Base-by-base conservation (phyloP, 2,888 invertebrate genomes). In the Parthenolecanium corni region DNA sequence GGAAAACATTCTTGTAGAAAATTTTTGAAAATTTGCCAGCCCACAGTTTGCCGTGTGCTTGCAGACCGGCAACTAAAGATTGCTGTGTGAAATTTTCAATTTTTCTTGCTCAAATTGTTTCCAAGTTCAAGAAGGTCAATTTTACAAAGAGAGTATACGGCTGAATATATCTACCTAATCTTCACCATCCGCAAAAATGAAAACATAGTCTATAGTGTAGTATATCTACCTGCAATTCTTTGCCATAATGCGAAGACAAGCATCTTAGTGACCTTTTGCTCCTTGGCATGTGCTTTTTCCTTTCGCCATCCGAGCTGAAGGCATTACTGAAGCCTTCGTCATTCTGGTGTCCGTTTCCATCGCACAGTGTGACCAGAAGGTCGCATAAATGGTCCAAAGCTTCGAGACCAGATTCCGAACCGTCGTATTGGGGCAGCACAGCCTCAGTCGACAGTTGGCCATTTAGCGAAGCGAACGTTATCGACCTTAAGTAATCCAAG, bases 381-480 rank as follows among this genome's bases (percentile, higher is more conserved):
- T 52, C 62, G 52, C 36, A 52, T 5, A 62, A 40, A 42, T 62
- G 52, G 44, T 62, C 62, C 40, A 62, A 52, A 1, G 44, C 44
- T 24, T 62, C 62, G 52, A 62, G 52, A 14, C 62, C 62, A 38
- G 38, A 23, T 40, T 49, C 61, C 49, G 61, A 38, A 23, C 52
- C 61, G 36, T 61, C 61, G 47, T 61, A 51, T 16, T 49, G 40
- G 0, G 49, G 40, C 20, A 61, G 40, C 14, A 61, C 25, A n/a
- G 61, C n/a, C 6, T 52, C 61, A 11, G 38, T 11, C 25, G 49
- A 3, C 23, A 21, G 51, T 5, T 36, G 40, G 9, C 23, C 49
- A 14, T 47, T 40, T 1, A 31, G 24, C n/a, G 62, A 52, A 2
- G 52, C 52, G 14, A 62, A 38, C 9, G 44, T 62, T 11, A 62